Evolutionary conservation across 1,140 invertebrate species (phyloP), one percentile per base, ranked within the genome.

Genomic region (Drosophila saltans): DNA sequence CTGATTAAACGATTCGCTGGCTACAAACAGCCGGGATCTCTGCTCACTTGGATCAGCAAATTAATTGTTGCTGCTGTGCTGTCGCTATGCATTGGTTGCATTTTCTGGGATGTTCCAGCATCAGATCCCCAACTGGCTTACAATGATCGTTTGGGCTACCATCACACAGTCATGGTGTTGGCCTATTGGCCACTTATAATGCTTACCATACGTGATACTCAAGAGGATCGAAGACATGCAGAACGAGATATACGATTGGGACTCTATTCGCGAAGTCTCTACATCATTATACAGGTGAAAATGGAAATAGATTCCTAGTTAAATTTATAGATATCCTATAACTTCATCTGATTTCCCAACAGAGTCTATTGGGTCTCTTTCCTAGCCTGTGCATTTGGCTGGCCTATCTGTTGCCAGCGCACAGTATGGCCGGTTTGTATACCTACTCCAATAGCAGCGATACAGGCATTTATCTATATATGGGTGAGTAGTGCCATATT

Each of bases 21-120:
- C n/a, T 98, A 97, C 92, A 97, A 96, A 45, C 97, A 98, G 92
- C 97, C 97, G n/a, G 96, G 95, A 80, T 97, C 96, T 9, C 91
- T 98, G 57, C 95, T 97, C 1, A 95, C 94, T 69, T 96, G 97
- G 93, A 93, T 98, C 4, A 95, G 94, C 41, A 94, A 96, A 72
- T 93, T 98, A 0, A 93, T 98, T 2, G 93, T 97, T 1, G 95
- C 97, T 0, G 96, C 95, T 0, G 93, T 96, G 64, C 93, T 98
- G 73, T 98, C 97, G 0, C 93, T 98, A 4, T 93, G 97, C 57
- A 95, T 96, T n/a, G 97, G 97, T 39, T 95, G 95, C 69, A 95
- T 98, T 61, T 98, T 97, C 92, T 98, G 97, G 97, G 96, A 98
- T 80, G 94, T 98, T 1, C 96, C 96, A 3, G 92, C 94, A n/a